A percentile compares a stretch with the other conserved stretches of the same genome.
Conservation (phyloP, 2,888 invertebrate genomes). For the Monochamus alternatus region DNA sequence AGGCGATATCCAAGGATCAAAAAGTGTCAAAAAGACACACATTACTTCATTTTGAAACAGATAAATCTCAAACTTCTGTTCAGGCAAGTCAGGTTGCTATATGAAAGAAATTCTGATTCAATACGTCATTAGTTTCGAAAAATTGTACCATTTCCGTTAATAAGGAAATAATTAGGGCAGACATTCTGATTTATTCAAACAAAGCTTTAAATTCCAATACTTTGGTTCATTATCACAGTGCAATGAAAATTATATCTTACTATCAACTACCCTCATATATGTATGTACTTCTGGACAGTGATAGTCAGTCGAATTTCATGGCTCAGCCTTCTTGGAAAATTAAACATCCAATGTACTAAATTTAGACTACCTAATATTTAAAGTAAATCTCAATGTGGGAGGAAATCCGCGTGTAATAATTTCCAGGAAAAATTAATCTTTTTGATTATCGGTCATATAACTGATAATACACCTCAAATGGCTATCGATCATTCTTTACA, state of each 20-base stretch:
- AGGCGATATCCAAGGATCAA: too few species aligned
- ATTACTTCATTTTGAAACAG: background rate
- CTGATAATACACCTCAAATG: background rate
- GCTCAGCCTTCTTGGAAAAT: slow-evolving; percentile 29
- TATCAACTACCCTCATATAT: slow-evolving; percentile 40
- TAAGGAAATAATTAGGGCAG: background rate
- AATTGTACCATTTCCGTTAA: background rate
- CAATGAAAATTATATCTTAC: slow-evolving; percentile 15
- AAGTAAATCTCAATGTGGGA: background rate
- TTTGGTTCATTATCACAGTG: background rate
- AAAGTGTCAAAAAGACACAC: slow-evolving; percentile 17
- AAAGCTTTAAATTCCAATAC: too few species aligned
- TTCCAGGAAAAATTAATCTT: slow-evolving; percentile 4
- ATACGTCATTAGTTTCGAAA: background rate
- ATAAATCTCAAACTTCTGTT: background rate
- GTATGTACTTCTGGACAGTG: slow-evolving; percentile 39
- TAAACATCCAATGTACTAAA: slow-evolving; percentile 18
- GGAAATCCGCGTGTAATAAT: background rate
- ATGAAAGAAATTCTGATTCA: background rate
- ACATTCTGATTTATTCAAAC: too few species aligned
- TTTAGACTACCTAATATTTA: background rate
- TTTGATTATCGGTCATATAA: background rate
- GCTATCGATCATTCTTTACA: background rate
- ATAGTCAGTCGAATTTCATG: slow-evolving; percentile 44
- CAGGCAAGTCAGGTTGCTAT: background rate